Evolutionary conservation across 2,797 vertebrate genomes (phyloP).

Genomic region (Melanotaenia boesemani): DNA sequence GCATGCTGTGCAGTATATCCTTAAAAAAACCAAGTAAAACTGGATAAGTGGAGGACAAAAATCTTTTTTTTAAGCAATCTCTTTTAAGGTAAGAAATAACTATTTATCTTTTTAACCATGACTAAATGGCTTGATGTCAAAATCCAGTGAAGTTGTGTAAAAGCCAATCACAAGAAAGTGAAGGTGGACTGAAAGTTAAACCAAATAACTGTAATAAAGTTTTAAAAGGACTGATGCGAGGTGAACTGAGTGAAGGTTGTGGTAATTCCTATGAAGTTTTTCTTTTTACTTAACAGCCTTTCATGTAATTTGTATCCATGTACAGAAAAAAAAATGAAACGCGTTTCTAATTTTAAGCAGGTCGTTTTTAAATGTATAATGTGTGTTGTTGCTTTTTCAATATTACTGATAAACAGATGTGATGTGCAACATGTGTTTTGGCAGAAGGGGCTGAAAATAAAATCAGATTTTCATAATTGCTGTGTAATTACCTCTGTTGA

Average conservation of each 20-base stretch:
- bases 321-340: neutral
- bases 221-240: neutral
- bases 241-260: neutral
- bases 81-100: too few species aligned
- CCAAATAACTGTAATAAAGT: neutral
- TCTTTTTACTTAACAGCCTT: neutral
- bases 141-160: neutral
- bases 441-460: neutral
- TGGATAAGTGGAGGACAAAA: neutral
- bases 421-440: neutral
- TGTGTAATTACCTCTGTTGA: slow-evolving; percentile 23
- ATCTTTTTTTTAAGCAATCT: too few species aligned
- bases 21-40: neutral
- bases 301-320: neutral
- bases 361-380: slow-evolving; percentile 1
- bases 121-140: neutral
- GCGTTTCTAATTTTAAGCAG: neutral
- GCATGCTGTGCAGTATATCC: neutral
- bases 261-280: neutral
- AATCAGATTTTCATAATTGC: slow-evolving; percentile 23
- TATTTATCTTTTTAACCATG: too few species aligned
- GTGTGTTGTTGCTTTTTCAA: neutral
- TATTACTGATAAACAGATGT: slow-evolving; percentile 10
- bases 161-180: neutral
- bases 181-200: neutral